Percentiles rank a stretch among this genome's conserved stretches.
These are phyloP conservation scores for Ivindomyrus marchei DNA, from an alignment of 2,113 vertebrate genomes.

Conservation along the genomic window DNA sequence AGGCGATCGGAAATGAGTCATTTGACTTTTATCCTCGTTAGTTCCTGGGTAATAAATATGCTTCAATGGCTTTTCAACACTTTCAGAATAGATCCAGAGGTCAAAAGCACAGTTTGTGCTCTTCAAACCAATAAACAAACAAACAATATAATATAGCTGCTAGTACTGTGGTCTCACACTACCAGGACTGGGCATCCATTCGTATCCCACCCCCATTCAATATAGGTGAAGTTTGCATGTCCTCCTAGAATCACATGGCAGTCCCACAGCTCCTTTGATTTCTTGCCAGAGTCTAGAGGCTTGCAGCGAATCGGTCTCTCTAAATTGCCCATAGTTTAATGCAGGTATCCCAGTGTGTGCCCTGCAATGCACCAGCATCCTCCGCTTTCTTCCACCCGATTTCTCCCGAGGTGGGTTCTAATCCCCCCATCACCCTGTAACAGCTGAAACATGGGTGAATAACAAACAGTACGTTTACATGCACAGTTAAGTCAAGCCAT, in stretches of 20 bases:
- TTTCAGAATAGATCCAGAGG: not conserved
- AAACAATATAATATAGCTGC: not conserved
- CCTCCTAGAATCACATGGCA: not conserved
- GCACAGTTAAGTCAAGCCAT: too few species aligned
- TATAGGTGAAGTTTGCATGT: not conserved
- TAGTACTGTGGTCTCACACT: not conserved
- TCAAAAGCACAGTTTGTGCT: not conserved
- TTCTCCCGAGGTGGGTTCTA: not conserved
- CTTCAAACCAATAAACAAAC: not conserved
- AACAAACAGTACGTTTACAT: not conserved
- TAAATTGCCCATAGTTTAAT: not conserved
- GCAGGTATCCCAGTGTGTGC: not conserved
- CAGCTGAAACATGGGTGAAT: not conserved
- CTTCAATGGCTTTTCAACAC: not conserved
- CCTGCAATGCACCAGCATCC: not conserved
- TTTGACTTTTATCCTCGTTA: conserved; percentile 51
- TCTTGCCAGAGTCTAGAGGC: not conserved
- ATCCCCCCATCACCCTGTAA: not conserved
- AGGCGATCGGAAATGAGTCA: not conserved
- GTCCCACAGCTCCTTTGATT: not conserved
- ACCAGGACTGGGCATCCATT: not conserved
- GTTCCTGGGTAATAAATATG: not conserved
- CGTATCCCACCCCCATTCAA: not conserved
- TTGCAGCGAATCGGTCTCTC: not conserved
- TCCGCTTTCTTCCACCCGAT: not conserved